A percentile compares a stretch with the other conserved stretches of the same genome.
phyloP scores from a whole-genome alignment of 2,797 vertebrate genomes.

The Etheostoma perlongum region DNA sequence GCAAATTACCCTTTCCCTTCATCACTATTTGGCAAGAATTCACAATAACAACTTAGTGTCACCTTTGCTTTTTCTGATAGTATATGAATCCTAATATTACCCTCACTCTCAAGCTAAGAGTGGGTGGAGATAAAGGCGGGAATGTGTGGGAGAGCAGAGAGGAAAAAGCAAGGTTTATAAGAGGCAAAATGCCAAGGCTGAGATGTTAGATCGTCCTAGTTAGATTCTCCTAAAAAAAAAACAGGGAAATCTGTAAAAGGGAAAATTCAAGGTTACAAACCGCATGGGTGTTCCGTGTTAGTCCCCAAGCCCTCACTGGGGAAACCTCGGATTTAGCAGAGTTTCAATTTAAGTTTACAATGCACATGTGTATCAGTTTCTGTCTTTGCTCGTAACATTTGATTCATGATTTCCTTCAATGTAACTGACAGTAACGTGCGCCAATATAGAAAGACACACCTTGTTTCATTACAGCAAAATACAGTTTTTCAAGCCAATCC shows the following conservation, averaged over 20 bases:
- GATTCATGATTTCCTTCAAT: background rate
- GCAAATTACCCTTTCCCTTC: slow-evolving; percentile 27
- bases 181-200: slow-evolving; percentile 77
- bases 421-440: background rate
- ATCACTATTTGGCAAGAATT: slow-evolving; percentile 41
- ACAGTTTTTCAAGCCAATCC: background rate
- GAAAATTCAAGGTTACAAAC: slow-evolving; percentile 74
- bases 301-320: slow-evolving; percentile 3
- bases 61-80: slow-evolving; percentile 30
- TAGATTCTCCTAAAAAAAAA: slow-evolving; percentile 48
- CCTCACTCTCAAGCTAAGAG: slow-evolving; percentile 37
- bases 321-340: slow-evolving; percentile 4
- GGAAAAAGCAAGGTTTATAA: slow-evolving; percentile 69
- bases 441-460: background rate
- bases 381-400: slow-evolving; percentile 3
- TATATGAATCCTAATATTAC: slow-evolving; percentile 46
- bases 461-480: background rate
- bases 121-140: slow-evolving; percentile 63
- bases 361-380: background rate
- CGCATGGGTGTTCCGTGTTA: slow-evolving; percentile 29
- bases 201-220: slow-evolving; percentile 57
- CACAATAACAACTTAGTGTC: slow-evolving; percentile 30
- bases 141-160: slow-evolving; percentile 72
- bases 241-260: slow-evolving; percentile 62
- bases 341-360: background rate